phyloP scores from a whole-genome alignment of 1,140 invertebrate genomes.

The Heliothis virescens region DNA sequence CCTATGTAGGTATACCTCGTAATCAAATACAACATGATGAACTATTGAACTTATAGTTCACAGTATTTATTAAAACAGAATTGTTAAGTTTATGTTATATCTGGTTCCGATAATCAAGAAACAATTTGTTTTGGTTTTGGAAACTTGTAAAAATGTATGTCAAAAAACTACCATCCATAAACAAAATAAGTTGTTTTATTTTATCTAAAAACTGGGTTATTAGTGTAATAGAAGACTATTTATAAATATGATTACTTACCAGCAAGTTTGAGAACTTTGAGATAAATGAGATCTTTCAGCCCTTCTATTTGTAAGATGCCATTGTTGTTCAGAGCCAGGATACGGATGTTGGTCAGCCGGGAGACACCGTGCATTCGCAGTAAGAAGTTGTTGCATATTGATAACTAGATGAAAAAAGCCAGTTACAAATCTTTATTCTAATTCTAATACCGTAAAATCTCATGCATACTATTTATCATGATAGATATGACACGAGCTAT shows the following conservation, averaged over 20 bases:
- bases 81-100: too few species aligned
- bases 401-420: conserved; percentile 88
- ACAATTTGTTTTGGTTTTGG: too few species aligned
- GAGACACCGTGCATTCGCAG: conserved; percentile 95
- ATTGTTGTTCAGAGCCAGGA: conserved; percentile 95
- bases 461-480: neutral
- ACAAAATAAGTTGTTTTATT: too few species aligned
- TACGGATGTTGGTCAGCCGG: conserved; percentile 91
- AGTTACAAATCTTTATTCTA: neutral
- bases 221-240: neutral
- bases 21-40: too few species aligned
- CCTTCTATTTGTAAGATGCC: conserved; percentile 95
- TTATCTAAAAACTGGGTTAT: too few species aligned
- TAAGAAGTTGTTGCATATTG: conserved; percentile 93
- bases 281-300: conserved; percentile 92
- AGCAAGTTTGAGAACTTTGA: conserved; percentile 89
- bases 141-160: too few species aligned
- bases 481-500: too few species aligned
- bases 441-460: neutral
- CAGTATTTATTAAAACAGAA: too few species aligned
- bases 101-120: too few species aligned
- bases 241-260: conserved; percentile 71
- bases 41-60: too few species aligned
- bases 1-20: too few species aligned
- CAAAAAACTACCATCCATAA: too few species aligned